phyloP scores from a whole-genome alignment of 2,797 vertebrate genomes.

The Agapornis canus region DNA sequence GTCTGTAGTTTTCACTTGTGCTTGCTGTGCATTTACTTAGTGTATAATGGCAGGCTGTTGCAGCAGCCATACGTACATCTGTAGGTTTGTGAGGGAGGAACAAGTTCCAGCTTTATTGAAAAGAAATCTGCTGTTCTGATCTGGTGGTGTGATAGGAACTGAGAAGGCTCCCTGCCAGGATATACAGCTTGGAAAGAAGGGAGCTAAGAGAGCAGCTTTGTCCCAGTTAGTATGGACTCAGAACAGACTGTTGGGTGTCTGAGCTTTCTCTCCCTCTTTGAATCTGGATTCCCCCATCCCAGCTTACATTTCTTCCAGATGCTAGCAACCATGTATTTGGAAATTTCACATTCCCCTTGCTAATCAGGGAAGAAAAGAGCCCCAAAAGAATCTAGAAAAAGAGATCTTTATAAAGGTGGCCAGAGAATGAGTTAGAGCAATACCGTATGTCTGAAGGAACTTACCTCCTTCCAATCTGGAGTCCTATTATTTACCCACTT shows the following conservation, averaged over 20 bases:
- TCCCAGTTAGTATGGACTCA: background rate
- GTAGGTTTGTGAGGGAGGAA: background rate
- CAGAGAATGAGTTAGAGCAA: conserved; percentile 1
- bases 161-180: conserved; percentile 19
- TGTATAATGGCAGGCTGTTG: background rate
- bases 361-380: background rate
- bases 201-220: background rate
- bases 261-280: background rate
- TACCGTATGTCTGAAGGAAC: conserved; percentile 32
- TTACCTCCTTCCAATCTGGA: conserved; percentile 27
- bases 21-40: background rate
- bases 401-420: background rate
- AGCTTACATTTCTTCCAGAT: background rate
- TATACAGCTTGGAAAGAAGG: background rate
- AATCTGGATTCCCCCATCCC: background rate
- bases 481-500: conserved; percentile 32
- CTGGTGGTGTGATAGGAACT: conserved; percentile 45
- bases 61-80: background rate
- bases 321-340: background rate
- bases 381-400: conserved; percentile 3
- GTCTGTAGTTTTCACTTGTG: background rate
- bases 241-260: background rate
- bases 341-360: background rate
- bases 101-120: conserved; percentile 42
- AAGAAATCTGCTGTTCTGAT: conserved; percentile 50